These are phyloP conservation scores for Hylaeus anthracinus DNA, from an alignment of 1,140 invertebrate genomes.

Conservation along the genomic window DNA sequence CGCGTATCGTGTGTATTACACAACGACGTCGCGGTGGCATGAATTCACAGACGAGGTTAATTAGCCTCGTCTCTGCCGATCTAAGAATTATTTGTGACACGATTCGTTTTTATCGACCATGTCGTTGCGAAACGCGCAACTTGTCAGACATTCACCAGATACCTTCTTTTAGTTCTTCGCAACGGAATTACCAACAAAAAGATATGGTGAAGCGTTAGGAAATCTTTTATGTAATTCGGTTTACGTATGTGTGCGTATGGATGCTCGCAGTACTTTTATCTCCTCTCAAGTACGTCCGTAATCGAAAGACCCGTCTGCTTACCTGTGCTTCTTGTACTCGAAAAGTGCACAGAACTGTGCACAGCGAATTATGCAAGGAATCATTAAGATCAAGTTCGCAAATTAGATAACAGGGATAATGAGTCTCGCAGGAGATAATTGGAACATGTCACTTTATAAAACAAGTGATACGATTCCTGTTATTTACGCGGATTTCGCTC, in stretches of 20 bases:
- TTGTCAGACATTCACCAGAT: neutral
- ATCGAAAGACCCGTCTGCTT: neutral
- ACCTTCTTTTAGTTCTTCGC: neutral
- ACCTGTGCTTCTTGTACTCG: neutral
- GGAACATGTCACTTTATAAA: too few species aligned
- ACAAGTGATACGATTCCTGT: too few species aligned
- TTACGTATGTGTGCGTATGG: neutral
- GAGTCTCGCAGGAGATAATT: neutral
- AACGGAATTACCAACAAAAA: neutral
- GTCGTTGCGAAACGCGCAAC: neutral
- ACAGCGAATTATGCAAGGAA: neutral
- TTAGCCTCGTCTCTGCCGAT: too few species aligned
- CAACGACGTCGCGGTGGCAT: too few species aligned
- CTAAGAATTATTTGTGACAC: neutral
- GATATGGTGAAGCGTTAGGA: neutral
- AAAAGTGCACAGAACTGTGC: neutral
- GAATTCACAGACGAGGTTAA: too few species aligned
- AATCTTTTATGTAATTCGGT: slow-evolving; percentile 13
- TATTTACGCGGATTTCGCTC: too few species aligned
- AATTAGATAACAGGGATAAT: slow-evolving; percentile 2
- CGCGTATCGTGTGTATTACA: too few species aligned
- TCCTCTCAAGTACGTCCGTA: neutral
- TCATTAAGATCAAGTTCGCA: neutral
- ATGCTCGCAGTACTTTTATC: neutral
- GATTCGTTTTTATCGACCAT: neutral